Base-by-base conservation (phyloP, 2,113 vertebrate species). In the Brienomyrus longianalis region DNA sequence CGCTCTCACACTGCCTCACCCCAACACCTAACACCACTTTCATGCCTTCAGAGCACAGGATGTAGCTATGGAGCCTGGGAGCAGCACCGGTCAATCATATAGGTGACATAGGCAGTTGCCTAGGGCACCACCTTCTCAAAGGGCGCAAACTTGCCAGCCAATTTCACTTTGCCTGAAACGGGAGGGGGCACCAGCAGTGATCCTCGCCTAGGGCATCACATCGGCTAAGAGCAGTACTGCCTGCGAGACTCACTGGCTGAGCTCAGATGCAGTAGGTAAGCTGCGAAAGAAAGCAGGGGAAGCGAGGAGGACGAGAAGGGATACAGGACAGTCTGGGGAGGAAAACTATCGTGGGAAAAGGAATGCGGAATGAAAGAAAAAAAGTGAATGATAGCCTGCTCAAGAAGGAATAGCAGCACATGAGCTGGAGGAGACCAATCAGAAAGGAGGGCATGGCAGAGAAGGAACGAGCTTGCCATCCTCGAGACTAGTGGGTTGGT, bases 21-120 rank as follows among this genome's bases (percentile, higher is more conserved):
- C 95, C 95, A 95, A 95, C 95, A 96, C 93, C 95, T 94, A 92
- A 93, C 96, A 96, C 96, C 96, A 96, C 96, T 95, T 97, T 97
- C 94, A 96, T 95, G 96, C 96, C 54, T 77, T 62, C 27, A 77
- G 31, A 74, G 56, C 5, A n/a, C 89, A 89, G 83, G 87, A 56
- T 84, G 1, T 83, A 74, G 85, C 47, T 39, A 45, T 83, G 80
- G 80, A 83, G 21, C 23, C 56, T n/a, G 8, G 9, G 56, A 62
- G 23, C 56, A n/a, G 8, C 21, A 23, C 56, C 21, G 56, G 56
- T 62, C 56, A 62, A 66, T 66, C 9, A 3, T 66, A 66, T 27
- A 66, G 10, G 62, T 11, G 3, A 70, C 62, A 70, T 31, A 70
- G n/a, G n/a, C n/a, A 0, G 27, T 2, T 4, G 27, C n/a, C 62